Percentiles rank a stretch among this genome's conserved stretches.
These are phyloP conservation scores for Steinernema carpocapsae DNA, from an alignment of 2,888 invertebrate genomes.

Conservation along the genomic window DNA sequence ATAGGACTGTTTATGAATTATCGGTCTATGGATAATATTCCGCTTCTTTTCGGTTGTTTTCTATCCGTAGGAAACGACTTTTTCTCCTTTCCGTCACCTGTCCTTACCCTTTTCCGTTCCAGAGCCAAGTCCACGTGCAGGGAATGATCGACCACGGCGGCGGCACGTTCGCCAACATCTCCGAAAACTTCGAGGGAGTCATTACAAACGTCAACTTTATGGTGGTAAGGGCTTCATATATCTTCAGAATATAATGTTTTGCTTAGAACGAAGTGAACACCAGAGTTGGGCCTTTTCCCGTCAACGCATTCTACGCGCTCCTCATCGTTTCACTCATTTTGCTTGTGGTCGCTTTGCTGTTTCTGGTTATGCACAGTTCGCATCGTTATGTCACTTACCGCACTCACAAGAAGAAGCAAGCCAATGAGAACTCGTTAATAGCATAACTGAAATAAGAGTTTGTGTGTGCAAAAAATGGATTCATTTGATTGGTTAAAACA, in stretches of 20 bases:
- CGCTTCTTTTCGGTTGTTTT: not conserved
- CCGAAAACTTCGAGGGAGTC: conserved; percentile 23
- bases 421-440: no score
- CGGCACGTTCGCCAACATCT: conserved; percentile 14
- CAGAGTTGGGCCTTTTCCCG: conserved; percentile 38
- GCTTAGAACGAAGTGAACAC: not conserved
- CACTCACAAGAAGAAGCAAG: not conserved
- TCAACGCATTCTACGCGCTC: conserved; percentile 51
- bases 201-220: conserved; percentile 12
- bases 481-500: no score
- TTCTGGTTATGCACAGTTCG: conserved; percentile 3
- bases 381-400: conserved; percentile 14
- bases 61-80: not conserved
- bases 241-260: not conserved
- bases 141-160: conserved; percentile 9
- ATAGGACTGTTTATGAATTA: not conserved
- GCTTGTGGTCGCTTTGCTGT: conserved; percentile 42
- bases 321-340: conserved; percentile 48
- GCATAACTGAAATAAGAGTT: no score
- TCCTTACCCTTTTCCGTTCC: not conserved
- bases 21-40: not conserved
- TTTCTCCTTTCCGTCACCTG: conserved; percentile 31
- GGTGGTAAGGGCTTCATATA: not conserved
- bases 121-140: conserved; percentile 16
- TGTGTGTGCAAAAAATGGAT: no score